Conservation (phyloP, 2,113 vertebrate species). For the Poecile atricapillus region DNA sequence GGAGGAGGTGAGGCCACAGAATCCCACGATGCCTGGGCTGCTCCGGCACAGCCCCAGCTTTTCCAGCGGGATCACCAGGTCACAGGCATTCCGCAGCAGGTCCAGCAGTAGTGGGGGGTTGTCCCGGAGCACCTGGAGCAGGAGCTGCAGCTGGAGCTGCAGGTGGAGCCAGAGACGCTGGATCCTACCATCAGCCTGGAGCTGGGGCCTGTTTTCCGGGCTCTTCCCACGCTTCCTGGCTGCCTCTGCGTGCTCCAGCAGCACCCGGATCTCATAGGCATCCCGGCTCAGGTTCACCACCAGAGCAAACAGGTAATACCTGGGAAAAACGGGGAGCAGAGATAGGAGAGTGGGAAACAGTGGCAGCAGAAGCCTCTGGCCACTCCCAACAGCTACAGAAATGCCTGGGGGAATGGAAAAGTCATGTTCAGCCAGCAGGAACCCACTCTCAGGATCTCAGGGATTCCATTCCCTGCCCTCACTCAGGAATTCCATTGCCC, state of each 20-base stretch:
- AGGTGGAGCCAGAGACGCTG: slow-evolving; percentile 52
- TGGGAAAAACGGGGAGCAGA: not conserved
- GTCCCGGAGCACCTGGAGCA: slow-evolving; percentile 72
- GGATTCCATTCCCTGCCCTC: not conserved
- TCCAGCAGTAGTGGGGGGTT: slow-evolving; percentile 90
- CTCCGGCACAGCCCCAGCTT: slow-evolving; percentile 82
- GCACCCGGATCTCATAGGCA: slow-evolving; percentile 82
- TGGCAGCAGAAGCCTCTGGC: not conserved
- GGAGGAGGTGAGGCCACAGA: slow-evolving; percentile 88
- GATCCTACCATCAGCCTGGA: not conserved
- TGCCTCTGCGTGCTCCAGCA: slow-evolving; percentile 75
- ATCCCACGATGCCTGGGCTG: slow-evolving; percentile 79
- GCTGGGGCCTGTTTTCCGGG: not conserved
- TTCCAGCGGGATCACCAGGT: slow-evolving; percentile 90
- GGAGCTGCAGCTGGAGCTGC: slow-evolving; percentile 69
- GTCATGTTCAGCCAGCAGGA: not conserved
- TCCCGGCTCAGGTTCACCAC: slow-evolving; percentile 90
- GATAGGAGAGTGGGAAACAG: no score
- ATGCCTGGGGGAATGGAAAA: not conserved
- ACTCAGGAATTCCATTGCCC: not conserved
- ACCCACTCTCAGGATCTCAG: no score
- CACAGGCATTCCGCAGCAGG: slow-evolving; percentile 84
- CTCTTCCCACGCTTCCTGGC: not conserved
- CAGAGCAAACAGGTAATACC: slow-evolving; percentile 90
- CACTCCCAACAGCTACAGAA: not conserved